These are phyloP conservation scores for Clusia tigrina DNA, from an alignment of 2,888 invertebrate species.

Conservation along the genomic window DNA sequence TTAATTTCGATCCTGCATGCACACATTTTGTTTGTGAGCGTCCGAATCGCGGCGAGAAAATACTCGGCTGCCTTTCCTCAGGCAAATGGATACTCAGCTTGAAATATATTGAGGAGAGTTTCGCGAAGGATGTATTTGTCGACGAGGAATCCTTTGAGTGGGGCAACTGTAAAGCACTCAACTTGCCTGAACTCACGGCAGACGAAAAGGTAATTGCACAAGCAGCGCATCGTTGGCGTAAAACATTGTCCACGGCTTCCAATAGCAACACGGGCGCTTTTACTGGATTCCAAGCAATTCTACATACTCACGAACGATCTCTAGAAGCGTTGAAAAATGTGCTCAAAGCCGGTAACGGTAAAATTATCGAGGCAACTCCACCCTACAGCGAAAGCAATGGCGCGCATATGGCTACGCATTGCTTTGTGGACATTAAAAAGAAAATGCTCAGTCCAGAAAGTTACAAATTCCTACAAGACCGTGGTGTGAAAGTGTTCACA, in stretches of 20 bases:
- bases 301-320: constrained; percentile 70
- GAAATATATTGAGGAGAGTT: constrained; percentile 76
- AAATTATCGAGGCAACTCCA: constrained; percentile 67
- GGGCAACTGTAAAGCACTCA: constrained; percentile 76
- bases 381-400: constrained; percentile 47
- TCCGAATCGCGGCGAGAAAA: constrained; percentile 85
- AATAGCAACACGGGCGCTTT: constrained; percentile 67
- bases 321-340: constrained; percentile 72
- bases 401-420: constrained; percentile 54
- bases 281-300: constrained; percentile 66
- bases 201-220: constrained; percentile 67
- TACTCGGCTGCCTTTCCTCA: constrained; percentile 83
- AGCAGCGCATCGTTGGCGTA: constrained; percentile 77
- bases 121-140: constrained; percentile 57
- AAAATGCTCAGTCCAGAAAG: constrained; percentile 49
- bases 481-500: constrained; percentile 52
- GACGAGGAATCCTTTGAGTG: constrained; percentile 83
- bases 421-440: constrained; percentile 59
- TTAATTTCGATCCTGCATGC: constrained; percentile 69
- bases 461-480: constrained; percentile 44
- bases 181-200: constrained; percentile 64
- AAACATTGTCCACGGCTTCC: constrained; percentile 53
- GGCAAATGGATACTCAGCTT: constrained; percentile 91
- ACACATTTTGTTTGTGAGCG: constrained; percentile 82
- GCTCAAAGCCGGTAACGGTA: constrained; percentile 80